A percentile compares a stretch with the other conserved stretches of the same genome.
phyloP scores from a whole-genome alignment of 2,797 vertebrate species.

The Poecile montanus region DNA sequence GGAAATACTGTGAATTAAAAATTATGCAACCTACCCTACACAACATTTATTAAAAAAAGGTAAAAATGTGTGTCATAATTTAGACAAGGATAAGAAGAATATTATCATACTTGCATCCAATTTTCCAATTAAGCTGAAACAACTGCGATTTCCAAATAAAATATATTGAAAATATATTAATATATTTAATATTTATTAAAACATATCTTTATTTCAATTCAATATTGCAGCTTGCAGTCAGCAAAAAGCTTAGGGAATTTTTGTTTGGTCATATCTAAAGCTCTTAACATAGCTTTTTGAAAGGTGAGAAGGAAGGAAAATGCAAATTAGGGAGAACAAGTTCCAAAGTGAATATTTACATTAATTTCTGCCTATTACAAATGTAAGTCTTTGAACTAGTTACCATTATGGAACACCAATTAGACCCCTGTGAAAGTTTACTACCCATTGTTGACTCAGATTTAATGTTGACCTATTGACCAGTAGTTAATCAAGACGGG shows the following conservation, averaged over 20 bases:
- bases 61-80: not conserved
- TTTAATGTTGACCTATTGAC: not conserved
- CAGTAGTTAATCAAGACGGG: not conserved
- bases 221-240: not conserved
- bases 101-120: not conserved
- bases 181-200: too few species aligned
- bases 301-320: not conserved
- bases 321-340: not conserved
- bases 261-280: not conserved
- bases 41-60: rapidly evolving
- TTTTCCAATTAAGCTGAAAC: not conserved
- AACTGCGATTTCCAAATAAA: not conserved
- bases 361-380: not conserved
- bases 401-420: not conserved
- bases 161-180: not conserved
- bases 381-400: not conserved
- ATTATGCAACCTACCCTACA: not conserved
- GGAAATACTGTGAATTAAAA: not conserved
- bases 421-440: not conserved
- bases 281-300: not conserved
- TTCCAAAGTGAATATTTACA: not conserved
- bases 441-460: not conserved
- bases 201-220: not conserved
- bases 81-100: not conserved
- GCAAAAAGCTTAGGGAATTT: not conserved